Conservation (phyloP, 2,113 vertebrate genomes). For the Laticauda laticaudata region DNA sequence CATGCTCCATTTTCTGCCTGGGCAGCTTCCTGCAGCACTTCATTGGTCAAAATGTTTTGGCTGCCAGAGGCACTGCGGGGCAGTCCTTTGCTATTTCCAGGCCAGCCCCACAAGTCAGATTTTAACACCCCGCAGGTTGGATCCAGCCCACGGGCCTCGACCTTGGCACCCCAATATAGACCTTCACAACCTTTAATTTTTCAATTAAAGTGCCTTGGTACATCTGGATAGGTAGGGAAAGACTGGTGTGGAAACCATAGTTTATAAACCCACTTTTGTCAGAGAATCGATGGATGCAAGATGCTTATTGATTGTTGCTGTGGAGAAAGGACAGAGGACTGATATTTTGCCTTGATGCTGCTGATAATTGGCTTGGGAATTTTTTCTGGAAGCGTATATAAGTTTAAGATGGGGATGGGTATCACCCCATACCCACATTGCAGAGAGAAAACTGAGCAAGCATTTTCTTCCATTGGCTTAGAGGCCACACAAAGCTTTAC, state of each 20-base stretch:
- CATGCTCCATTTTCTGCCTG: no score
- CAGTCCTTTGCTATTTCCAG: no score
- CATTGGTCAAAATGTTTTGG: no score
- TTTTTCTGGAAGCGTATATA: neutral
- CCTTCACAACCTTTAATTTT: neutral
- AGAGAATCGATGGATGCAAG: neutral
- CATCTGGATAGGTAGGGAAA: neutral
- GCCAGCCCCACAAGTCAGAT: no score
- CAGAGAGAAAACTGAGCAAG: neutral
- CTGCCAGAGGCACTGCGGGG: no score
- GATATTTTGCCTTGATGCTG: neutral
- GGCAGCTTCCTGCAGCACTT: no score
- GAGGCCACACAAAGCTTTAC: neutral
- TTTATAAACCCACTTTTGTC: neutral
- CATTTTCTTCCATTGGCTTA: neutral
- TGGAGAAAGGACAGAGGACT: neutral
- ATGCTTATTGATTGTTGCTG: neutral
- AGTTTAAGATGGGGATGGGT: neutral
- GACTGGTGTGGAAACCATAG: neutral
- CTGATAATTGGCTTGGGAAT: neutral
- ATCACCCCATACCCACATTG: neutral
- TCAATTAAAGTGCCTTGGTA: neutral
- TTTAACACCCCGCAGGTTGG: no score
- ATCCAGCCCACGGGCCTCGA: no score
- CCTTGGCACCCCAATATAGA: no score